Evolutionary conservation across 2,113 vertebrate genomes (phyloP).

Genomic region (Haemorhous mexicanus): DNA sequence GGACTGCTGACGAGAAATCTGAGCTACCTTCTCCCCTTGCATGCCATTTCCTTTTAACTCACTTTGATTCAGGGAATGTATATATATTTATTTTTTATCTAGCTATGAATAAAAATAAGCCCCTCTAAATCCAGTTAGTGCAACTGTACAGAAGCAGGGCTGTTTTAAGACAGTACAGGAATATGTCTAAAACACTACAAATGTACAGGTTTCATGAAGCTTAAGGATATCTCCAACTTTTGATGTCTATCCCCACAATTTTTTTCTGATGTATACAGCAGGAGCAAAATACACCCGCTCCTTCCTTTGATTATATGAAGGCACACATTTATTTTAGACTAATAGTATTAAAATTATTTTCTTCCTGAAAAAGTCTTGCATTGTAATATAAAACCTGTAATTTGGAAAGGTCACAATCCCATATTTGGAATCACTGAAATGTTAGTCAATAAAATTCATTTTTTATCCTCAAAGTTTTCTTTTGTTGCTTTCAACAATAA

Average conservation of each 20-base stretch:
- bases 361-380: background rate
- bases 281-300: background rate
- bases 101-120: constrained; percentile 39
- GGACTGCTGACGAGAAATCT: constrained; percentile 31
- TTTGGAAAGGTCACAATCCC: constrained; percentile 14
- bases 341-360: constrained; percentile 8
- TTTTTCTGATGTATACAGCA: background rate
- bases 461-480: background rate
- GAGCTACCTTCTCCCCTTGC: background rate
- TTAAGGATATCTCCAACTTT: background rate
- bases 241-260: background rate
- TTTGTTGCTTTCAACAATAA: constrained; percentile 23
- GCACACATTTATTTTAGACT: background rate
- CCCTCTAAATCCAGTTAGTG: background rate
- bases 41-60: constrained; percentile 40
- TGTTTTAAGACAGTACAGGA: background rate
- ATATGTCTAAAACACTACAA: background rate
- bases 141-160: background rate
- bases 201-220: background rate
- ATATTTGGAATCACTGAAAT: background rate
- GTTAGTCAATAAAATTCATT: background rate
- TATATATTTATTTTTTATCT: background rate
- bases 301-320: background rate
- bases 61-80: constrained; percentile 1
- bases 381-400: background rate